phyloP scores from a whole-genome alignment of 2,797 vertebrate genomes.

The Numenius phaeopus region DNA sequence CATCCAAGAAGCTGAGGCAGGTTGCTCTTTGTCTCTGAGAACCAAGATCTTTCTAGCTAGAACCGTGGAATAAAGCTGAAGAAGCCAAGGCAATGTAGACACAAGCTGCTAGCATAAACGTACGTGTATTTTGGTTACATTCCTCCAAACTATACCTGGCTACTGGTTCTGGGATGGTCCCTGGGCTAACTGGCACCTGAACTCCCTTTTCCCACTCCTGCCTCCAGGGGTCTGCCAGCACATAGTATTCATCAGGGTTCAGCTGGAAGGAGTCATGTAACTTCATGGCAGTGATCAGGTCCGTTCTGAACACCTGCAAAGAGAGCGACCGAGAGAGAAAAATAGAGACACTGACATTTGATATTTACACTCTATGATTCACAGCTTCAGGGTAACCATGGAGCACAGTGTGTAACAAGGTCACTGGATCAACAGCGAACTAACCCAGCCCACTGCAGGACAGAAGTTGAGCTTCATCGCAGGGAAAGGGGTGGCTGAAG shows the following conservation, averaged over 20 bases:
- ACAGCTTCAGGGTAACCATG: slow-evolving; percentile 71
- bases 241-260: slow-evolving; percentile 93
- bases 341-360: slow-evolving; percentile 68
- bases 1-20: not conserved
- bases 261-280: slow-evolving; percentile 95
- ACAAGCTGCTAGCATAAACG: not conserved
- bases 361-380: slow-evolving; percentile 51
- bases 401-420: slow-evolving; percentile 50
- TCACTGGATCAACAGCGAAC: slow-evolving; percentile 47
- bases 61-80: not conserved
- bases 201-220: slow-evolving; percentile 99
- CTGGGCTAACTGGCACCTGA: slow-evolving; percentile 96
- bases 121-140: not conserved
- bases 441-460: slow-evolving; percentile 29
- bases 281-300: slow-evolving; percentile 99
- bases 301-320: slow-evolving; percentile 94
- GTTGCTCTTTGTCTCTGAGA: not conserved
- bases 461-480: not conserved
- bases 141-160: slow-evolving; percentile 85
- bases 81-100: not conserved
- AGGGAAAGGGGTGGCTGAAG: not conserved
- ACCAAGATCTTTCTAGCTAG: not conserved
- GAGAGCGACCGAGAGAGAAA: slow-evolving; percentile 66
- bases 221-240: slow-evolving; percentile 94
- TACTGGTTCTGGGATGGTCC: slow-evolving; percentile 89